Conservation (phyloP, 2,888 invertebrate species). For the Mesorhabditis sp. region DNA sequence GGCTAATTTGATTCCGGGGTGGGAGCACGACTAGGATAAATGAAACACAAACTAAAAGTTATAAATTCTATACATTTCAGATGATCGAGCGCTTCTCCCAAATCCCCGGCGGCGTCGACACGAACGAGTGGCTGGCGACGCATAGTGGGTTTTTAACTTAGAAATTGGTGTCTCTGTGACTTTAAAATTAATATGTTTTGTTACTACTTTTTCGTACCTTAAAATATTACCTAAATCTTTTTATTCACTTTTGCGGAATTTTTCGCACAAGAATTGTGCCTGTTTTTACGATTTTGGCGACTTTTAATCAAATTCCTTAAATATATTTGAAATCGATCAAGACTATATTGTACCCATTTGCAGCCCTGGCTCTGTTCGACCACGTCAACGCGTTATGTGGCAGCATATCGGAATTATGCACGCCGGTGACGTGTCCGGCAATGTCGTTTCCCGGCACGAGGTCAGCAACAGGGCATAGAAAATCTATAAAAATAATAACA, state of each 20-base stretch:
- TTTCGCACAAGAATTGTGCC: not conserved
- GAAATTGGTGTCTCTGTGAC: not conserved
- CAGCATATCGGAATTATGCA: slow-evolving; percentile 96
- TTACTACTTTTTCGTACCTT: not conserved
- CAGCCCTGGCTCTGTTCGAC: slow-evolving; percentile 73
- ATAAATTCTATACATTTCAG: slow-evolving; percentile 18
- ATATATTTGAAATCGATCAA: not conserved
- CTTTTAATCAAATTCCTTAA: not conserved
- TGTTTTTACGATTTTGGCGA: not conserved
- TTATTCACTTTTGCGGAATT: not conserved
- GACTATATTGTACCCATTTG: slow-evolving; percentile 17
- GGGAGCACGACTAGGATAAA: not conserved
- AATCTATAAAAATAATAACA: too few species aligned
- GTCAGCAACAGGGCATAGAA: slow-evolving; percentile 1
- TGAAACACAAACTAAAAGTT: not conserved
- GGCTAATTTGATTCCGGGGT: too few species aligned
- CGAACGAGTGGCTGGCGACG: slow-evolving; percentile 98
- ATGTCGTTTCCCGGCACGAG: slow-evolving; percentile 83
- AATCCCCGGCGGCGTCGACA: slow-evolving; percentile 89
- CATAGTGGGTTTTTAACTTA: slow-evolving; percentile 72
- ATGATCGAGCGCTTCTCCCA: slow-evolving; percentile 83
- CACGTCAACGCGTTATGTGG: slow-evolving; percentile 98
- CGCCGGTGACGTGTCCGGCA: slow-evolving; percentile 86
- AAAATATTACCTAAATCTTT: too few species aligned
- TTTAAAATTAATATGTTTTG: slow-evolving; percentile 8